Base-by-base conservation (phyloP, 2,797 vertebrate genomes). In the Gymnoscopelus microlampas region DNA sequence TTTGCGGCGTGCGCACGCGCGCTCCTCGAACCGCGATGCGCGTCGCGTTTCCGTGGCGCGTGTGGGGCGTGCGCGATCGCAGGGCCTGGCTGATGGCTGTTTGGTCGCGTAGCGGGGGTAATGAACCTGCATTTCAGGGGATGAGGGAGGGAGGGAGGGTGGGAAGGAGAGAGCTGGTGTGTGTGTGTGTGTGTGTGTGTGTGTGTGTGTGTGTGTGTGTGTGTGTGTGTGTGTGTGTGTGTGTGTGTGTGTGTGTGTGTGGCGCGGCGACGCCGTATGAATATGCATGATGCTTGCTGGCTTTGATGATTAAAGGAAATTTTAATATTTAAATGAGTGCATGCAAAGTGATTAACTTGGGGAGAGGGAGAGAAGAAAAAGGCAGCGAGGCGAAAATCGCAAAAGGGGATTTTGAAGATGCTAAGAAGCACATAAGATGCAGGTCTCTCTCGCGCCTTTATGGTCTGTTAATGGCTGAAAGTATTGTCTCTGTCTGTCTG, bases 221-320 rank as follows among this genome's bases (percentile, higher is more conserved):
- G 32, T 35, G 32, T 66, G 76, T 74, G 67, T 51, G 39, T 44
- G 73, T 5, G 53, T 29, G 23, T 3, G 4, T 23, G 19, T 35
- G 4, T 35, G 32, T 35, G 4, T 6, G 32, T 66, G 76, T 73
- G 67, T 53, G 47, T 44, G 73, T n/a, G 75, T 6, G 11, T 70
- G 94, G n/a, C n/a, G n/a, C 91, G 93, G 92, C 90, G 88, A 92
- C 78, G 78, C 91, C 91, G 94, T 96, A 97, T 98, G 96, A 98
- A 98, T 98, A 98, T 98, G 96, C 96, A 98, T 98, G 96, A 97
- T 94, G 91, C 95, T 95, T 94, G 92, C 96, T 98, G 97, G 95
- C 97, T 98, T 98, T 98, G 97, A 98, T 98, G 96, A 98, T 98
- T 98, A 97, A 98, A 98, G 95, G 96, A 96, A 97, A 98, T 97